Conservation (phyloP, 2,113 vertebrate species). For the Choloepus hoffmanni region DNA sequence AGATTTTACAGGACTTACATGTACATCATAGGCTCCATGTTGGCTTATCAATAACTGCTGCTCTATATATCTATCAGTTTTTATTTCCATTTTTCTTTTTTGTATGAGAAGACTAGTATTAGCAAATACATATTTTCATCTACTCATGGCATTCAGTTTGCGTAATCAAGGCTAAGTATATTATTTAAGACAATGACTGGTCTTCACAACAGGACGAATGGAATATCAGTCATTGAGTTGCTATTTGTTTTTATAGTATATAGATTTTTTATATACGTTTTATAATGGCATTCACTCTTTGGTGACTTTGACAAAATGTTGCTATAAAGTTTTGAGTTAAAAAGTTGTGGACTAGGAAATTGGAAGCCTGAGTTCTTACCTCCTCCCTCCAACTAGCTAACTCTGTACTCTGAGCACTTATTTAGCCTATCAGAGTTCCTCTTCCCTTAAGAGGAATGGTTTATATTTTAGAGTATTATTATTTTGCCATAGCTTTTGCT, state of each 20-base stretch:
- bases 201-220: not conserved
- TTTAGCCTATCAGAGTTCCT: not conserved
- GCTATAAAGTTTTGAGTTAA: not conserved
- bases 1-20: not conserved
- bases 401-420: not conserved
- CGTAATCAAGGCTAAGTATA: not conserved
- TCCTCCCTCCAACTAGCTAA: not conserved
- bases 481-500: not conserved
- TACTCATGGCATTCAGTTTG: not conserved
- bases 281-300: not conserved
- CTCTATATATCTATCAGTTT: not conserved
- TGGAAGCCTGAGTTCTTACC: not conserved
- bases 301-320: not conserved
- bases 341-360: not conserved
- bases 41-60: not conserved
- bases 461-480: not conserved
- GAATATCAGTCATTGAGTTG: not conserved
- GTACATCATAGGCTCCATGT: accelerated
- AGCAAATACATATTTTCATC: not conserved
- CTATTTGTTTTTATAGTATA: not conserved
- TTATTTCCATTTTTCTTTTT: not conserved
- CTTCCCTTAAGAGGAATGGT: not conserved
- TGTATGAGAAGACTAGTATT: not conserved
- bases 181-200: not conserved
- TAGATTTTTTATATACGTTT: not conserved